Conservation (phyloP, 2,113 vertebrate genomes). For the Odocoileus virginianus region DNA sequence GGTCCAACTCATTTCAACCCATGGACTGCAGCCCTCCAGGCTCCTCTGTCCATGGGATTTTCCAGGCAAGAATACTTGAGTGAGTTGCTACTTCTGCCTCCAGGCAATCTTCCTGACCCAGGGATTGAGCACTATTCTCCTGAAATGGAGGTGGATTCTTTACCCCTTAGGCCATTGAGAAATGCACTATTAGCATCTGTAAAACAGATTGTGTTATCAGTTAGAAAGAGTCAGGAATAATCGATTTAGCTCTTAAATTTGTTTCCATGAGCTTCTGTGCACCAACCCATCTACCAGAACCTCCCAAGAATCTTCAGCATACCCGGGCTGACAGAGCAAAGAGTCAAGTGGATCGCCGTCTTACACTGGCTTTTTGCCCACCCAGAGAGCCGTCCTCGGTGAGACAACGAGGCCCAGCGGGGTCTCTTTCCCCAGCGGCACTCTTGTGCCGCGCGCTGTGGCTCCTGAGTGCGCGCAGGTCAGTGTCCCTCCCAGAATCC, state of each 20-base stretch:
- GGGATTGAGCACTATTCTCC: not conserved
- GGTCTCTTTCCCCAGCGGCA: not conserved
- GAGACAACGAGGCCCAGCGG: not conserved
- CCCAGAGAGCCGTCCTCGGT: rapidly evolving
- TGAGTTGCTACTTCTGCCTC: not conserved
- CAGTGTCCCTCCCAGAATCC: not conserved
- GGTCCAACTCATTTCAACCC: not conserved
- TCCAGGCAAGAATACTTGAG: not conserved
- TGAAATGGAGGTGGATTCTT: not conserved
- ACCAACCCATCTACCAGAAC: not conserved
- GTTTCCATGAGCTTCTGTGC: not conserved
- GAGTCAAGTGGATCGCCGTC: rapidly evolving
- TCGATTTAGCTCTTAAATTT: not conserved
- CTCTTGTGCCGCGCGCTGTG: rapidly evolving
- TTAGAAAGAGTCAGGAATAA: not conserved
- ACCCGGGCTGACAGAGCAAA: no score
- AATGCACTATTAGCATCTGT: not conserved
- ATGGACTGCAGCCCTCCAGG: not conserved
- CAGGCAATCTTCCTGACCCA: not conserved
- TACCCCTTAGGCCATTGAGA: not conserved
- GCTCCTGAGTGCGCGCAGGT: rapidly evolving
- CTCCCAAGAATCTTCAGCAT: not conserved
- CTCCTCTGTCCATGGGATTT: not conserved
- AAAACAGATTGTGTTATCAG: not conserved
- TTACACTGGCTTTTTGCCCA: rapidly evolving